These are phyloP conservation scores for Limnothrissa miodon DNA, from an alignment of 2,113 vertebrate species.

Conservation along the genomic window DNA sequence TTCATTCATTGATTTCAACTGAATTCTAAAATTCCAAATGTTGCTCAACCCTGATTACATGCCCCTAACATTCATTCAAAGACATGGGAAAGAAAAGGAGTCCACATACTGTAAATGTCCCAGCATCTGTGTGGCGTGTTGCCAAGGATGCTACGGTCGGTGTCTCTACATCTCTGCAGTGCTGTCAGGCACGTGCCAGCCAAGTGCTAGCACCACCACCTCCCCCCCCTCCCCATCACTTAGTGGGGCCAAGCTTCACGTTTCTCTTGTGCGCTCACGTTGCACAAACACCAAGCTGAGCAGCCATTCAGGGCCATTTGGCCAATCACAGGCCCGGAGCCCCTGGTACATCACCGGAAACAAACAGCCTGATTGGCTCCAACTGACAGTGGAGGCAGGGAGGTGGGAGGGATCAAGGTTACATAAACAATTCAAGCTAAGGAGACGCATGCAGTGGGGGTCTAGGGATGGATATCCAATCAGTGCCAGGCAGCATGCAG, in stretches of 20 bases:
- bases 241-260: conserved; percentile 34
- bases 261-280: conserved; percentile 51
- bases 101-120: background rate
- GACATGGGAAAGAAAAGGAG: background rate
- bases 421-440: conserved; percentile 61
- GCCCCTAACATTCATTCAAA: background rate
- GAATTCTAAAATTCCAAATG: too few relatives aligned
- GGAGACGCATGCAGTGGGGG: conserved; percentile 32
- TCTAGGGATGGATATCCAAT: conserved; percentile 44
- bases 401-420: conserved; percentile 47
- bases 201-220: background rate
- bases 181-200: conserved; percentile 47
- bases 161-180: conserved; percentile 24
- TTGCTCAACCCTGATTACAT: too few relatives aligned
- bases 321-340: conserved; percentile 47
- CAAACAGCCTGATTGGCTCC: conserved; percentile 39
- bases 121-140: conserved; percentile 3
- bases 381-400: conserved; percentile 15
- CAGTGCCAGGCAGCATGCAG: conserved; percentile 15
- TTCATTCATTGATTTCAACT: too few relatives aligned
- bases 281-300: conserved; percentile 48
- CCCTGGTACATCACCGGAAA: conserved; percentile 39
- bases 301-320: conserved; percentile 19
- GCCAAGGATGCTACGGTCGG: conserved; percentile 2
- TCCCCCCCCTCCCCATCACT: background rate